Conservation (phyloP, 2,797 vertebrate genomes). For the Natrix natrix region DNA sequence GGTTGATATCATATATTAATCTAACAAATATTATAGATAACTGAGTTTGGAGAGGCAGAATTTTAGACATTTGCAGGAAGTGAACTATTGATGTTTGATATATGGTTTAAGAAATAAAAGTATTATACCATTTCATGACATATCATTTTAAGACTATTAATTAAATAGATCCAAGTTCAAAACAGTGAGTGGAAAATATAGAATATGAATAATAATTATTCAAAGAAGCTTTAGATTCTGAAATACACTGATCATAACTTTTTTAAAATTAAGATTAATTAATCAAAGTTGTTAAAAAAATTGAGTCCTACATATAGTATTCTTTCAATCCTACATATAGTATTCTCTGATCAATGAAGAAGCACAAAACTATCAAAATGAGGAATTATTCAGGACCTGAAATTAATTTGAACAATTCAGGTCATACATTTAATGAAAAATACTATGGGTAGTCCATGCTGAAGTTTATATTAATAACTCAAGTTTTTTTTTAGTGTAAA, state of each 20-base stretch:
- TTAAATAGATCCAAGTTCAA: neutral
- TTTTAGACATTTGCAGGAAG: neutral
- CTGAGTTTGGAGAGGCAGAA: neutral
- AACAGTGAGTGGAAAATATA: neutral
- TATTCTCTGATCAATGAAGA: neutral
- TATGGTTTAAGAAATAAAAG: neutral
- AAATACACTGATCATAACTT: neutral
- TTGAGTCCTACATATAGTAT: neutral
- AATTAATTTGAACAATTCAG: neutral
- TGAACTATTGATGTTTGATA: neutral
- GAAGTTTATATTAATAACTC: neutral
- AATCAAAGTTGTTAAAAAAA: neutral
- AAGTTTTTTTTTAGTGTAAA: conserved; percentile 25
- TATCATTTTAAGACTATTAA: neutral
- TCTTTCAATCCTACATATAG: neutral
- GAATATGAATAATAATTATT: neutral
- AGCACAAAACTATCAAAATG: neutral
- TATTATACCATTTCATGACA: neutral
- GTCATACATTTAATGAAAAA: neutral
- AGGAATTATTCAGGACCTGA: neutral
- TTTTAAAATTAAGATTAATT: neutral
- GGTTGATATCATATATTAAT: neutral
- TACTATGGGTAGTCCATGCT: neutral
- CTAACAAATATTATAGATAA: neutral
- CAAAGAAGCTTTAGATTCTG: neutral